Percentiles rank a stretch among this genome's conserved stretches.
phyloP scores from a whole-genome alignment of 2,888 invertebrate genomes.

The Rhopalosiphum nymphaeae region DNA sequence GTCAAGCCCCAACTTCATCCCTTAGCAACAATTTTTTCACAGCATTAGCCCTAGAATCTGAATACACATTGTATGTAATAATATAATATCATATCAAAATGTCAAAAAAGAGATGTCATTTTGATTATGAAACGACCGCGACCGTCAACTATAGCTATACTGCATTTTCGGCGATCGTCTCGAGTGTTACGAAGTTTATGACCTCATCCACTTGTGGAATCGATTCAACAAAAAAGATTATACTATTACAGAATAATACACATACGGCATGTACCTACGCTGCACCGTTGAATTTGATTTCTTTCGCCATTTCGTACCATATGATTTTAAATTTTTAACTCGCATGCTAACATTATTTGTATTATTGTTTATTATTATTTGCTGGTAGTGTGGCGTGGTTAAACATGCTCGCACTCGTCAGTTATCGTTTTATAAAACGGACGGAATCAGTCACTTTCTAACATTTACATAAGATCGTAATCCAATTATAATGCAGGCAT shows the following conservation, averaged over 20 bases:
- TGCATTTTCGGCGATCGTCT: neutral
- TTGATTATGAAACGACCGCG: neutral
- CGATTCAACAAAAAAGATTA: neutral
- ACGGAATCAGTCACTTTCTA: slow-evolving; percentile 40
- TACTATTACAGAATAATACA: neutral
- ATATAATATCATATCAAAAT: neutral
- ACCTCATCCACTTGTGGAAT: neutral
- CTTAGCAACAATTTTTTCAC: neutral
- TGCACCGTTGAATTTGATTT: neutral
- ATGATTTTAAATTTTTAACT: neutral
- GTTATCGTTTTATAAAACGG: neutral
- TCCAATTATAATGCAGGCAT: slow-evolving; percentile 27
- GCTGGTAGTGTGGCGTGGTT: neutral
- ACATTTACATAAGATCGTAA: slow-evolving; percentile 54
- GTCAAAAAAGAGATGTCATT: neutral
- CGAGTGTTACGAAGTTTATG: neutral
- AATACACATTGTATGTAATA: neutral
- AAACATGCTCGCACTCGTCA: neutral
- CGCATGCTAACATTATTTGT: neutral
- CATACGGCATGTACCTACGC: neutral
- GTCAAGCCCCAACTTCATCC: too few species aligned
- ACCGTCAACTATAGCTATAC: neutral
- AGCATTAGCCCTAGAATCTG: neutral
- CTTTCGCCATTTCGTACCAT: neutral
- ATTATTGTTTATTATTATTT: neutral